A percentile compares a stretch with the other conserved stretches of the same genome.
Conservation (phyloP, 2,888 invertebrate genomes). For the Lycia hirtaria region DNA sequence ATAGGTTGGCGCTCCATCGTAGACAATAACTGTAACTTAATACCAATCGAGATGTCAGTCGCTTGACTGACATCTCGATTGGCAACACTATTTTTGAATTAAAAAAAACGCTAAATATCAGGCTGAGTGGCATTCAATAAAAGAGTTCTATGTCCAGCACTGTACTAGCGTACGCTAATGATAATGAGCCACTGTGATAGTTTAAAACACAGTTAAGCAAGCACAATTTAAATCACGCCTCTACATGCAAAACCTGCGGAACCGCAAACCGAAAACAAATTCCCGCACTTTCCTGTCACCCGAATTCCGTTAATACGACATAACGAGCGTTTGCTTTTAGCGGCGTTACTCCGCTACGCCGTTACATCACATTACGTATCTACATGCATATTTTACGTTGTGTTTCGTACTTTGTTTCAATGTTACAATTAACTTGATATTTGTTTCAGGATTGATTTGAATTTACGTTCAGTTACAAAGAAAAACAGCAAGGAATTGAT, state of each 20-base stretch:
- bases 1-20: too few species aligned
- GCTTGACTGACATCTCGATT: too few species aligned
- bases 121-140: too few species aligned
- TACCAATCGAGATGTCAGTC: too few species aligned
- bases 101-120: too few species aligned
- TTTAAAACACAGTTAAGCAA: too few species aligned
- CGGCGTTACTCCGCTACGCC: conserved; percentile 18
- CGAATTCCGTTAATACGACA: conserved; percentile 31
- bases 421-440: not conserved
- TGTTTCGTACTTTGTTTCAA: conserved; percentile 14
- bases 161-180: too few species aligned
- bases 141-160: too few species aligned
- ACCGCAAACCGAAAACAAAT: conserved; percentile 11
- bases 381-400: conserved; percentile 20
- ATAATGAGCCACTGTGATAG: too few species aligned
- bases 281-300: conserved; percentile 11
- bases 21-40: too few species aligned
- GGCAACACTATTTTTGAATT: too few species aligned
- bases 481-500: not conserved
- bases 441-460: not conserved
- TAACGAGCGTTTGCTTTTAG: conserved; percentile 45
- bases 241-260: conserved; percentile 4
- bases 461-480: not conserved
- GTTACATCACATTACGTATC: conserved; percentile 26
- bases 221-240: too few species aligned